Conservation (phyloP, 2,797 vertebrate genomes). For the Gymnothorax reevesii region DNA sequence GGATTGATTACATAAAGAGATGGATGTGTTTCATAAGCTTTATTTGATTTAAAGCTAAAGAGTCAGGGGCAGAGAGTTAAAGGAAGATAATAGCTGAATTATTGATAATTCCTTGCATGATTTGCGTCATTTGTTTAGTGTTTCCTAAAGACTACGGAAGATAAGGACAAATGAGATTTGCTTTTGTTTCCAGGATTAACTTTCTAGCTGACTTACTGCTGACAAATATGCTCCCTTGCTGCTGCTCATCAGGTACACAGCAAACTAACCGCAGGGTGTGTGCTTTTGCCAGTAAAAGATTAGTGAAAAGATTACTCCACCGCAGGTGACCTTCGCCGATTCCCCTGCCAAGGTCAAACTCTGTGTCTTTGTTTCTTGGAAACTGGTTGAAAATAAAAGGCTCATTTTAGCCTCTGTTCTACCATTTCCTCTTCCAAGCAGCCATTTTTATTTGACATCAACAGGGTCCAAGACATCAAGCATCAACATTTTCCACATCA, state of each 20-base stretch:
- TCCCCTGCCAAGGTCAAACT: not conserved
- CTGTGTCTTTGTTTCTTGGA: not conserved
- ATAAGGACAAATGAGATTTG: constrained; percentile 57
- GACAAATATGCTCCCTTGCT: not conserved
- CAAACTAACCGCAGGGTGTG: not conserved
- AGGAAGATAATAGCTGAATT: constrained; percentile 62
- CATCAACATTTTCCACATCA: not conserved
- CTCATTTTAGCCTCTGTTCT: not conserved
- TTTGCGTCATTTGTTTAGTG: constrained; percentile 4
- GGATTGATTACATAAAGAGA: constrained; percentile 55
- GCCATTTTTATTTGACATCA: not conserved
- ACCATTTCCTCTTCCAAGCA: not conserved
- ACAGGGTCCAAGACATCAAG: not conserved
- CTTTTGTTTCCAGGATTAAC: not conserved
- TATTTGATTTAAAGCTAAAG: constrained; percentile 62
- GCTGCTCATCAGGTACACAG: not conserved
- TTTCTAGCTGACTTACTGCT: not conserved
- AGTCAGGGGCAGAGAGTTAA: constrained; percentile 50
- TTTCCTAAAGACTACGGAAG: not conserved
- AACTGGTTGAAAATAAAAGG: not conserved
- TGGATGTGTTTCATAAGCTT: constrained; percentile 69
- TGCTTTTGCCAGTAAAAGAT: not conserved
- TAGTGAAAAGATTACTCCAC: not conserved
- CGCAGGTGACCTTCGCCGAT: not conserved
- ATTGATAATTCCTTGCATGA: constrained; percentile 41